Evolutionary conservation across 2,888 invertebrate species (phyloP), one percentile per base, ranked within the genome.

Genomic region (Chymomyza caudatula): DNA sequence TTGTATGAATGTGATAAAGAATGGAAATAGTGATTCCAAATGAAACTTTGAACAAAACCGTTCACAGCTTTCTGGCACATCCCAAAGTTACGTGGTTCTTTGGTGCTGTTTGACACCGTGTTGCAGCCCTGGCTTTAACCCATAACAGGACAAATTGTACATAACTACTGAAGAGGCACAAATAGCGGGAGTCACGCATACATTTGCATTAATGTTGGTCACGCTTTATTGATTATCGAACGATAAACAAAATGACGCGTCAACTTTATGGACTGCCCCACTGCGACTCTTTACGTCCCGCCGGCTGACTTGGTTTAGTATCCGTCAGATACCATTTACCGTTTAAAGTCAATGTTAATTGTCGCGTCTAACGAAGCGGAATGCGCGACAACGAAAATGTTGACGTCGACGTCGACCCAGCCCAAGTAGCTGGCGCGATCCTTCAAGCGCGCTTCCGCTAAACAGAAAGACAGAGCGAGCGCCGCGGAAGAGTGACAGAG

Each of bases 361-460:
- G 85, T 76, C 74, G 74, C 71, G 78, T 67, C 84, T 76, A 85
- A 83, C 80, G 84, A 85, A 81, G 69, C 80, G 86, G 71, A 83
- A 83, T 85, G 80, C 65, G 75, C 47, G 47, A 47, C 83, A 82
- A 74, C 65, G 74, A 71, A 59, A 19, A 47, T 47, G 47, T 23
- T 29, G 53, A 13, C 53, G 23, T 15, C 43, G 17, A 47, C 15
- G 17, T 49, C 25, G 37, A 19, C 29, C 55, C 8, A 55, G 23
- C 66, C 58, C 53, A 52, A 37, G 17, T 19, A 3, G 15, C 6
- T 43, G 25, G 19, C 8, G 63, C 62, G 69, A 80, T 81, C 84
- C 86, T 81, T 80, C 86, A 81, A 80, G 86, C 80, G 86, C 80
- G 65, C 86, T 81, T 81, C 80, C 80, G 80, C 29, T 37, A 2